Evolutionary conservation across 1,140 invertebrate genomes (phyloP), one percentile per base, ranked within the genome.

Genomic region (Agrypnia vestita): DNA sequence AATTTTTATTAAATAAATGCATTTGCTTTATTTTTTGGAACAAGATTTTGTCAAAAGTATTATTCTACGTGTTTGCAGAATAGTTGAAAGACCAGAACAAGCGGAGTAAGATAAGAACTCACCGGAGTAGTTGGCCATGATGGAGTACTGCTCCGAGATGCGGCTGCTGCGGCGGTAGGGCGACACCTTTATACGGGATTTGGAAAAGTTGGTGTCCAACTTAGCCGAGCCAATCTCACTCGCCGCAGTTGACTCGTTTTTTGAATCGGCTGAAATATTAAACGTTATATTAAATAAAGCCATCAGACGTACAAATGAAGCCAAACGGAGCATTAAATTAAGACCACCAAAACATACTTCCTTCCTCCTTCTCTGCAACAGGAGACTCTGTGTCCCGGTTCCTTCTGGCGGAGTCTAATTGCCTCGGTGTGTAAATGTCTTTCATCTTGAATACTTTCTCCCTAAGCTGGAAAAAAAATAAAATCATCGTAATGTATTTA

Each of bases 101-200:
- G n/a, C n/a, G n/a, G n/a, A 35, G 25, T 3, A 51, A 51, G 9
- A 51, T 1, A 8, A 13, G 12, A 1, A 71, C 35, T 83, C 67
- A 88, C 88, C 88, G 0, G 88, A 88, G 62, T 89, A 89, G 59
- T 89, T 87, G 43, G 88, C 88, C n/a, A 85, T 46, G 8, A 85
- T 53, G 8, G 88, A 89, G 64, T 86, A 88, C 69, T 85, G 84
- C 79, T 86, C 85, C 12, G 85, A 85, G 17, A 84, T 76, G 15
- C 86, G 78, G 69, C 83, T 72, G 83, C 86, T 86, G 83, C 88
- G 85, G 13, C 87, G 80, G 84, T 89, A 89, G 7, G 88, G 87
- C 0, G 87, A 89, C 78, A 89, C 87, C 84, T 88, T 88, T 49
- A 88, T 87, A 43, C 88, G 84, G n/a, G 87, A 87, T 80, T 86